Percentiles rank a stretch among this genome's conserved stretches.
Conservation (phyloP, 2,888 invertebrate genomes). For the Cosmorhoe ocellata region DNA sequence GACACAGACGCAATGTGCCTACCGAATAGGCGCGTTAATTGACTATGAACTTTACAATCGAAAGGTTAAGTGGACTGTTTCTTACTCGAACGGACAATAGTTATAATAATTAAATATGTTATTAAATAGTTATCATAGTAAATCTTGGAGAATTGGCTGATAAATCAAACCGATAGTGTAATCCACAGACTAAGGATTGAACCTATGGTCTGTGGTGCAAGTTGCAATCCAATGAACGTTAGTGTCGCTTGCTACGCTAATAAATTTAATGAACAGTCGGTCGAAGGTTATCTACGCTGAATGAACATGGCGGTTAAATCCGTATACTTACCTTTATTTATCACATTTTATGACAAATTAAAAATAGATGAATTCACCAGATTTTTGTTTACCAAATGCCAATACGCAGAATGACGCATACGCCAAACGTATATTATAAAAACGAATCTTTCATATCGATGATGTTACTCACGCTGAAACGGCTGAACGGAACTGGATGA, state of each 20-base stretch:
- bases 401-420: too few relatives aligned
- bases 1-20: conserved; percentile 61
- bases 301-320: conserved; percentile 63
- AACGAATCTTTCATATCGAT: too few relatives aligned
- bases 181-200: conserved; percentile 38
- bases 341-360: too few relatives aligned
- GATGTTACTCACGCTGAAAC: too few relatives aligned
- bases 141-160: conserved; percentile 31
- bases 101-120: conserved; percentile 43
- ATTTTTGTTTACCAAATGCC: too few relatives aligned
- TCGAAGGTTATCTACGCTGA: conserved; percentile 65
- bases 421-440: too few relatives aligned
- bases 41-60: conserved; percentile 68
- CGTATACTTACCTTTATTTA: conserved; percentile 43
- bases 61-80: conserved; percentile 66
- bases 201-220: too few relatives aligned
- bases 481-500: too few relatives aligned
- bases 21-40: conserved; percentile 70
- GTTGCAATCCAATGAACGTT: too few relatives aligned
- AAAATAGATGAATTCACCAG: too few relatives aligned
- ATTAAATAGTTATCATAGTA: conserved; percentile 41
- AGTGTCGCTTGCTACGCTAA: conserved; percentile 35
- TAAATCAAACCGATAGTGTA: conserved; percentile 31
- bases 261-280: conserved; percentile 53
- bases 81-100: conserved; percentile 50